phyloP scores from a whole-genome alignment of 2,888 invertebrate genomes.

The Lasioglossum zephyrum region DNA sequence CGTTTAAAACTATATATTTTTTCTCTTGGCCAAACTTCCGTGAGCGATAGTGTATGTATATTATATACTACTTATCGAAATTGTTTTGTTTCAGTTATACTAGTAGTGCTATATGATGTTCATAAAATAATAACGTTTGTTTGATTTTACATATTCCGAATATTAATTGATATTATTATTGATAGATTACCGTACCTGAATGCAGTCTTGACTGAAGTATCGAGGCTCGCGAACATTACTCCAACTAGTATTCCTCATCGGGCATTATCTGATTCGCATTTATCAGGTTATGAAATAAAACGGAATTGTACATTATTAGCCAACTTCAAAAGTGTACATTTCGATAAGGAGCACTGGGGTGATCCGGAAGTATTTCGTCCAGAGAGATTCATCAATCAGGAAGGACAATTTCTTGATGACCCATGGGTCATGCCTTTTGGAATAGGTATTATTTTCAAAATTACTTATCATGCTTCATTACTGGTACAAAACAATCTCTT shows the following conservation, averaged over 20 bases:
- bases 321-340: constrained; percentile 90
- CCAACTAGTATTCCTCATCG: constrained; percentile 93
- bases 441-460: constrained; percentile 84
- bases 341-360: constrained; percentile 88
- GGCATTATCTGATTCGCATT: constrained; percentile 89
- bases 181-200: constrained; percentile 92
- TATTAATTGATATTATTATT: neutral
- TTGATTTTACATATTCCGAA: neutral
- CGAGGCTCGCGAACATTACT: constrained; percentile 92
- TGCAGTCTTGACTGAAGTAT: constrained; percentile 90
- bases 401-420: constrained; percentile 87
- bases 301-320: constrained; percentile 93
- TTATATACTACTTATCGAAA: neutral
- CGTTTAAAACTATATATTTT: no score
- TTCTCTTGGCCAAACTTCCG: no score
- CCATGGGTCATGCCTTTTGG: constrained; percentile 91
- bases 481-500: neutral
- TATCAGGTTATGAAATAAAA: constrained; percentile 91
- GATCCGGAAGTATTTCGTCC: constrained; percentile 91
- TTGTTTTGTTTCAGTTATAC: neutral
- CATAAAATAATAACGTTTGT: neutral
- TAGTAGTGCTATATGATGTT: neutral
- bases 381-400: constrained; percentile 89
- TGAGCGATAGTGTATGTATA: no score
- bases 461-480: neutral